phyloP scores from a whole-genome alignment of 1,140 invertebrate genomes.

The Anthonomus grandis region DNA sequence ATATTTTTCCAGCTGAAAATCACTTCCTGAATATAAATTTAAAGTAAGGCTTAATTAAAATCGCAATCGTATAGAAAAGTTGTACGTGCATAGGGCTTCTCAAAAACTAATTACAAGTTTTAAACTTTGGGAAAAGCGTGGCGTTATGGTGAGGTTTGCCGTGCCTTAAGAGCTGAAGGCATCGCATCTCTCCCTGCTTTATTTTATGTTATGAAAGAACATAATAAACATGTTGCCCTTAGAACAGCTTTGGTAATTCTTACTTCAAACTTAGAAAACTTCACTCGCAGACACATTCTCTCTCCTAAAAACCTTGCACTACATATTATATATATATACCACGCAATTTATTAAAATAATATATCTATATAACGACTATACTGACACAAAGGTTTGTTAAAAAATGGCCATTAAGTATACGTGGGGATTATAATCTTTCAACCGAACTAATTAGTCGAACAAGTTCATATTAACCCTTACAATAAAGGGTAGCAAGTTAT shows the following conservation, averaged over 20 bases:
- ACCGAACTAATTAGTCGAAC: slow-evolving; percentile 50
- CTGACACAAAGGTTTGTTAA: slow-evolving; percentile 50
- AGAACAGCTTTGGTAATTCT: slow-evolving; percentile 18
- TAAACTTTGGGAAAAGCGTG: slow-evolving; percentile 43
- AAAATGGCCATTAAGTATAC: slow-evolving; percentile 49
- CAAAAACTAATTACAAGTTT: slow-evolving; percentile 49
- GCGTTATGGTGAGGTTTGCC: slow-evolving; percentile 30
- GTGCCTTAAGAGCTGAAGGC: slow-evolving; percentile 35
- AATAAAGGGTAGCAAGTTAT: slow-evolving; percentile 43
- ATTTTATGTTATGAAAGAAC: slow-evolving; percentile 21
- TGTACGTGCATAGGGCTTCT: slow-evolving; percentile 37
- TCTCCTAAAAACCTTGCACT: too few relatives aligned
- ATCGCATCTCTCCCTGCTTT: slow-evolving; percentile 25
- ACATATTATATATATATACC: too few relatives aligned
- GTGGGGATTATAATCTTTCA: slow-evolving; percentile 49
- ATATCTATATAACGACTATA: too few relatives aligned
- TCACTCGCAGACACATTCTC: too few relatives aligned
- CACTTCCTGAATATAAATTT: slow-evolving; percentile 44
- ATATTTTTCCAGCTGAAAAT: slow-evolving; percentile 45
- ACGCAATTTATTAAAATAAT: too few relatives aligned
- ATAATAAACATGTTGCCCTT: slow-evolving; percentile 27
- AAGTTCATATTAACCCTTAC: slow-evolving; percentile 49
- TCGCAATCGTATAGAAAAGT: slow-evolving; percentile 41
- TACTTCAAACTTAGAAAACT: slow-evolving; percentile 12
- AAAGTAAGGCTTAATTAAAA: slow-evolving; percentile 46